Conservation (phyloP, 2,797 vertebrate species). For the Masticophis lateralis region DNA sequence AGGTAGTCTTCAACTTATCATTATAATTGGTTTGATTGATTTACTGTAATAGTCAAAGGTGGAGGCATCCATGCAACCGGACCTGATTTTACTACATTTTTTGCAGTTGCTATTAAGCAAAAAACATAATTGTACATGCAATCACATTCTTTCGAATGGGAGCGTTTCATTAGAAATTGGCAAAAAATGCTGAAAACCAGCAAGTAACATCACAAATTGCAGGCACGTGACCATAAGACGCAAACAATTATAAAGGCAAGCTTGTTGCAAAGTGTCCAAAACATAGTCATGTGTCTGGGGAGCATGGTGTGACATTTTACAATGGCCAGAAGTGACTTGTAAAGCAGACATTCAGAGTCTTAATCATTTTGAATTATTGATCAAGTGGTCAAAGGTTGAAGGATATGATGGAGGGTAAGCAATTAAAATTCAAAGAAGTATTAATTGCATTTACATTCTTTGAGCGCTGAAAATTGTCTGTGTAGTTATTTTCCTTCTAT, state of each 20-base stretch:
- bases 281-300: neutral
- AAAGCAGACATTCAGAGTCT: neutral
- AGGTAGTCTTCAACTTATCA: neutral
- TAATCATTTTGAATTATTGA: neutral
- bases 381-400: neutral
- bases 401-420: neutral
- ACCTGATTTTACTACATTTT: neutral
- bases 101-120: neutral
- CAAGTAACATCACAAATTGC: neutral
- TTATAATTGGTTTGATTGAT: neutral
- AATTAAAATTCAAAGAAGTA: neutral
- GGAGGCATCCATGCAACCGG: neutral
- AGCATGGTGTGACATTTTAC: neutral
- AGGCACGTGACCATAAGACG: neutral
- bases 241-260: neutral
- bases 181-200: neutral
- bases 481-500: neutral
- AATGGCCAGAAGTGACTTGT: neutral
- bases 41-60: too few relatives aligned
- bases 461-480: neutral
- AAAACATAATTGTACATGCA: neutral
- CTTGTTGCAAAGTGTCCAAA: neutral
- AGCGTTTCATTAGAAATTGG: neutral
- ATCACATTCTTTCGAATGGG: neutral
- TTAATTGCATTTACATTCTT: neutral